phyloP scores from a whole-genome alignment of 2,113 vertebrate species.

The Menidia beryllina region DNA sequence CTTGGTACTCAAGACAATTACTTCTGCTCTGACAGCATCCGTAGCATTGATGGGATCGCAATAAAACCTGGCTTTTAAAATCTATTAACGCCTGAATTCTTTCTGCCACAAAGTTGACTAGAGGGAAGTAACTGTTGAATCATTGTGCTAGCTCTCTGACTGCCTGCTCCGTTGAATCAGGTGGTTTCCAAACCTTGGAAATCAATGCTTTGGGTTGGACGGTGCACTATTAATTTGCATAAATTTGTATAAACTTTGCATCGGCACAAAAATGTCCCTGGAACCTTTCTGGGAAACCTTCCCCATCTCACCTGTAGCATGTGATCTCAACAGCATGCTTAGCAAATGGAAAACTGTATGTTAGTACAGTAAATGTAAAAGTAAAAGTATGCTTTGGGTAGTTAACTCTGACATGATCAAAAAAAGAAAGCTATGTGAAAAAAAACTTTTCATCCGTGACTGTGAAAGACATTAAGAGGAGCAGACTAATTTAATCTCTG shows the following conservation, averaged over 20 bases:
- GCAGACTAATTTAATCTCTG: too few relatives aligned
- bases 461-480: neutral
- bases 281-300: neutral
- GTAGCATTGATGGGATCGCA: neutral
- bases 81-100: neutral
- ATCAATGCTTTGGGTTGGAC: neutral
- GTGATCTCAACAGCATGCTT: neutral
- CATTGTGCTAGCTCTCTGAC: neutral
- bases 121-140: neutral
- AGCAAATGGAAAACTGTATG: neutral
- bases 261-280: slow-evolving; percentile 6
- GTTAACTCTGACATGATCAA: too few relatives aligned
- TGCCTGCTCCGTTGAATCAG: neutral
- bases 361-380: too few relatives aligned
- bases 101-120: neutral
- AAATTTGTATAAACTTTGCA: slow-evolving; percentile 75
- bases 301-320: neutral
- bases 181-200: slow-evolving; percentile 39
- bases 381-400: too few relatives aligned
- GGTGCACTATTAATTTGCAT: slow-evolving; percentile 67
- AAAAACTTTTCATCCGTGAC: neutral
- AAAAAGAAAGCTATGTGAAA: too few relatives aligned
- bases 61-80: neutral
- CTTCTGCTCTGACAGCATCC: too few relatives aligned
- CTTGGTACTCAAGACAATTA: too few relatives aligned